Evolutionary conservation across 2,888 invertebrate species (phyloP), one percentile per base, ranked within the genome.

Genomic region (Eretmocerus hayati): DNA sequence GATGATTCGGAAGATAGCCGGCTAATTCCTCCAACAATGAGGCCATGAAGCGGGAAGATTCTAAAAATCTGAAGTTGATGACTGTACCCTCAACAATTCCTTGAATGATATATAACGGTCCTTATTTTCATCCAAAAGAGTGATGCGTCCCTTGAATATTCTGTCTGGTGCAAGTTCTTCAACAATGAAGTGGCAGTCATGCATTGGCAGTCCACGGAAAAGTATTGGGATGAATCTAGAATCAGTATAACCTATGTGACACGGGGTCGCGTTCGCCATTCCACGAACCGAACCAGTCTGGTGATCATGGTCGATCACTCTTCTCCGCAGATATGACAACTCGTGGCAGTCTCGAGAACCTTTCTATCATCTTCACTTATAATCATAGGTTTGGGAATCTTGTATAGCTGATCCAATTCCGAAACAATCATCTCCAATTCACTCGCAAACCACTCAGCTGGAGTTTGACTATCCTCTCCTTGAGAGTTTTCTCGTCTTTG

Each of bases 221-320:
- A 62, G 20, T 3, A 65, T 48, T 2, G 66, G 67, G 30, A 70
- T 57, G 18, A 56, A 54, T 26, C 56, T 50, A 1, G 56, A 50
- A 20, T 60, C 48, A 53, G 58, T 54, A 50, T 53, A 69, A 45
- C 64, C 60, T 21, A 70, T 32, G 55, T 69, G 67, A 46, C 61
- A 60, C 4, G n/a, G n/a, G n/a, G n/a, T n/a, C n/a, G n/a, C n/a
- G n/a, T n/a, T n/a, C n/a, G n/a, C n/a, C n/a, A n/a, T 18, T 2
- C 46, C 20, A 47, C 59, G 58, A 2, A 51, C 54, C n/a, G 42
- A 35, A 48, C 18, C 18, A 9, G 46, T 46, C 1, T 53, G 20
- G 42, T 56, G 51, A 35, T 39, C 42, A 45, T 54, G 53, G 38
- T 56, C 49, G 2, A 39, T 15, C 19, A 46, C 46, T 21, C 41